Conservation (phyloP, 2,113 vertebrate genomes). For the Lynx canadensis region DNA sequence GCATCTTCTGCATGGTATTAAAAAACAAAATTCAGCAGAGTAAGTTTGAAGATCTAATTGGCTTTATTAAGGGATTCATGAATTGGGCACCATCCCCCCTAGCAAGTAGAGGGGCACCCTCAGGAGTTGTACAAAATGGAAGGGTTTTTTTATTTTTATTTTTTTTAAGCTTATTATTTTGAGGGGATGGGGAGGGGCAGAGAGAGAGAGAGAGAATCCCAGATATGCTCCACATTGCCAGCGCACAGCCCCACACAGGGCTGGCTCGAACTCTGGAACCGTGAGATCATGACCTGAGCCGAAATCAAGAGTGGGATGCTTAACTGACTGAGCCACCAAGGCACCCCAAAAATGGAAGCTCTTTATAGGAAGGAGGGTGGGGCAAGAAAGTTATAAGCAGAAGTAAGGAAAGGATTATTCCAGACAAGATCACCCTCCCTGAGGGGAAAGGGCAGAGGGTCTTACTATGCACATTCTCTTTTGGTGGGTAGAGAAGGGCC, state of each 20-base stretch:
- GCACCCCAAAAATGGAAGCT: background rate
- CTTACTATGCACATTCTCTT: background rate
- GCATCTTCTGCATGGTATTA: background rate
- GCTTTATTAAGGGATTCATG: background rate
- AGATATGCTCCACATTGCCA: too few species aligned
- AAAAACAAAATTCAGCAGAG: background rate
- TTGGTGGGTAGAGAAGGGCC: background rate
- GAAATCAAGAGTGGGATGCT: too few species aligned
- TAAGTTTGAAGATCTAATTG: background rate
- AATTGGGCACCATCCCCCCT: background rate
- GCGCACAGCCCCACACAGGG: too few species aligned
- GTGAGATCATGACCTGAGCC: too few species aligned
- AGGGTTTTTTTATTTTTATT: background rate
- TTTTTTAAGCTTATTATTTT: too few species aligned
- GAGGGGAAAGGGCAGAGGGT: background rate
- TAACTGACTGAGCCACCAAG: too few species aligned
- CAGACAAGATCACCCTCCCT: background rate
- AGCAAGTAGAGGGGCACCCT: background rate
- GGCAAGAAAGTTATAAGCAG: background rate
- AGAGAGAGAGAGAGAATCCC: too few species aligned
- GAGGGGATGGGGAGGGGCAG: too few species aligned
- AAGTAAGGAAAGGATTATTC: background rate
- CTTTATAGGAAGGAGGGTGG: background rate
- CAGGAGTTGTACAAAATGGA: background rate
- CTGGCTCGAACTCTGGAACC: too few species aligned